Percentiles rank a stretch among this genome's conserved stretches.
Evolutionary conservation across 2,888 invertebrate genomes (phyloP).

Genomic region (Folsomia candida): DNA sequence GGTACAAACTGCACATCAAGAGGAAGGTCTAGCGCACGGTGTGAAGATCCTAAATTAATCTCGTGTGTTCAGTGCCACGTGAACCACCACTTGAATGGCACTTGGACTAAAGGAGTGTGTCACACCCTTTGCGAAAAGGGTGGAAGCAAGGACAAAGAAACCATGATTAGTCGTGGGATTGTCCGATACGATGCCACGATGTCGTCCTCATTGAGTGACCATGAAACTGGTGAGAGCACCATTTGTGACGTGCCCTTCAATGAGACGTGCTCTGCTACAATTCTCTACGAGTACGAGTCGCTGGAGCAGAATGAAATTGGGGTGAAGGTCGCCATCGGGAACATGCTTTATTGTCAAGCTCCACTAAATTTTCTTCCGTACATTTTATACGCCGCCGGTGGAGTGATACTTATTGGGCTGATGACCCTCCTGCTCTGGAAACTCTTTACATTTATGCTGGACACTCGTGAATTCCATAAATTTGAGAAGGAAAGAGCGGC

Average conservation of each 20-base stretch:
- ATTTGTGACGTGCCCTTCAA: conserved; percentile 1
- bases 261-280: conserved; percentile 2
- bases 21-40: neutral
- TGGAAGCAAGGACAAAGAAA: too few relatives aligned
- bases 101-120: too few relatives aligned
- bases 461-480: conserved; percentile 91
- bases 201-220: too few relatives aligned
- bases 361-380: conserved; percentile 5
- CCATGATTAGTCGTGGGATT: too few relatives aligned
- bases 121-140: neutral
- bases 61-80: conserved; percentile 17
- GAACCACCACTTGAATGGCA: too few relatives aligned
- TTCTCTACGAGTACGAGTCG: conserved; percentile 3
- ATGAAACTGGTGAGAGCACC: too few relatives aligned
- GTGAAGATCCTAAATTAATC: conserved; percentile 13
- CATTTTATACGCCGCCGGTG: conserved; percentile 83
- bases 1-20: conserved; percentile 3
- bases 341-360: neutral
- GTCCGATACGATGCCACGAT: too few relatives aligned
- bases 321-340: conserved; percentile 1
- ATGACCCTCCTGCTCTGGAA: conserved; percentile 94
- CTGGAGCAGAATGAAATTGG: neutral
- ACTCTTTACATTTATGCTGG: conserved; percentile 92
- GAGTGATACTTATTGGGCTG: conserved; percentile 92
- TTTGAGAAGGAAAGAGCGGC: conserved; percentile 97